Percentiles rank a stretch among this genome's conserved stretches.
phyloP scores from a whole-genome alignment of 2,113 vertebrate genomes.

The Ptilonorhynchus violaceus region DNA sequence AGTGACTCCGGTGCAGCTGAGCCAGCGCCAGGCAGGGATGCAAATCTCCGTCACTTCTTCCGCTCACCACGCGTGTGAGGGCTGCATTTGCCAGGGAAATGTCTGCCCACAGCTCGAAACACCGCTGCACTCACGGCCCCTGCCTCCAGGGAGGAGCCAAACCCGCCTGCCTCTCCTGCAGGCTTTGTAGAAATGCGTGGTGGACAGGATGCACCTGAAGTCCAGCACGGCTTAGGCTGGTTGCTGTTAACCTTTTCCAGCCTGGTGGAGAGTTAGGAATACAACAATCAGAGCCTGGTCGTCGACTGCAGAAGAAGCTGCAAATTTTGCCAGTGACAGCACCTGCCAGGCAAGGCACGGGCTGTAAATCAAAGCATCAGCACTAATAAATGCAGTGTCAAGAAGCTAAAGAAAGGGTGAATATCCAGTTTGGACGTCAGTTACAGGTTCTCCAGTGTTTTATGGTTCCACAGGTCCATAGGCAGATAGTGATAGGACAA shows the following conservation, averaged over 20 bases:
- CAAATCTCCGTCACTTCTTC: constrained; percentile 17
- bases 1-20: neutral
- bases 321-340: neutral
- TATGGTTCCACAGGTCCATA: neutral
- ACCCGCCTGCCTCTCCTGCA: neutral
- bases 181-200: neutral
- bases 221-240: neutral
- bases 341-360: neutral
- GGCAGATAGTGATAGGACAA: neutral
- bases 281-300: neutral
- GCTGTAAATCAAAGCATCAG: neutral
- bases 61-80: neutral
- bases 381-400: neutral
- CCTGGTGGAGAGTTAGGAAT: neutral
- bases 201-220: neutral
- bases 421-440: neutral
- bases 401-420: neutral
- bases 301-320: neutral
- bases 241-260: neutral
- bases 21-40: neutral
- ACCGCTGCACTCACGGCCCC: neutral
- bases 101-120: neutral
- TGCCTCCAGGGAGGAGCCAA: neutral
- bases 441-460: neutral
- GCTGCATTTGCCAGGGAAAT: neutral